A percentile compares a stretch with the other conserved stretches of the same genome.
phyloP scores from a whole-genome alignment of 1,140 invertebrate genomes.

The Stegodyphus mimosarum region DNA sequence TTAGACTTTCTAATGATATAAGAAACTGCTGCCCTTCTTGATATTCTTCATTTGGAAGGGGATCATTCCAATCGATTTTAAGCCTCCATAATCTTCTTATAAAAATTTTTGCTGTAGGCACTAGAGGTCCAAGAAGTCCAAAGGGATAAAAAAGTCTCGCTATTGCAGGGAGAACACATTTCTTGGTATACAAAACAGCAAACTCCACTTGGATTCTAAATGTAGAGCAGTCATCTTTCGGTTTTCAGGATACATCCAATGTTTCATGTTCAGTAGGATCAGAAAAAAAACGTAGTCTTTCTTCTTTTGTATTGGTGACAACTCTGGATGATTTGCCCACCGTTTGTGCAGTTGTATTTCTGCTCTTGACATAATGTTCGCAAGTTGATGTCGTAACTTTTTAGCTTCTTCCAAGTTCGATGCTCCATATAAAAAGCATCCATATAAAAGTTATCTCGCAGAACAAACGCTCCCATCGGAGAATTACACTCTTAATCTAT shows the following conservation, averaged over 20 bases:
- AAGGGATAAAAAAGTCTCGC: conserved; percentile 66
- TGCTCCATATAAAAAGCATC: conserved; percentile 57
- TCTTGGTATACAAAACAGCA: not conserved
- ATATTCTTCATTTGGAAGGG: conserved; percentile 39
- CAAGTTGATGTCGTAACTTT: conserved; percentile 17
- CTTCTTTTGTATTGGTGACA: not conserved
- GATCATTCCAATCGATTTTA: conserved; percentile 64
- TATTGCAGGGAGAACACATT: not conserved
- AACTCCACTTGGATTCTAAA: not conserved
- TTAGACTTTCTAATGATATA: not conserved
- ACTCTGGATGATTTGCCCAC: conserved; percentile 6
- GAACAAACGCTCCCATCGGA: not conserved
- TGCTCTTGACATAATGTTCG: not conserved
- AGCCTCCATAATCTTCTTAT: conserved; percentile 64
- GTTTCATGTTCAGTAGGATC: not conserved
- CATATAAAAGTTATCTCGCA: not conserved
- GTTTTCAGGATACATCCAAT: conserved; percentile 3
- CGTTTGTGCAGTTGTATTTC: not conserved
- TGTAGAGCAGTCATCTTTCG: not conserved
- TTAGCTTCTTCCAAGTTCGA: conserved; percentile 56
- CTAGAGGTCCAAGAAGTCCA: conserved; percentile 65
- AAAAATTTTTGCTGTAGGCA: conserved; percentile 63
- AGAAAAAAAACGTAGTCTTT: not conserved
- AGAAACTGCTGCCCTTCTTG: not conserved
- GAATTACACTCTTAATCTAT: not conserved